Base-by-base conservation (phyloP, 2,797 vertebrate species). In the Lates japonicus region DNA sequence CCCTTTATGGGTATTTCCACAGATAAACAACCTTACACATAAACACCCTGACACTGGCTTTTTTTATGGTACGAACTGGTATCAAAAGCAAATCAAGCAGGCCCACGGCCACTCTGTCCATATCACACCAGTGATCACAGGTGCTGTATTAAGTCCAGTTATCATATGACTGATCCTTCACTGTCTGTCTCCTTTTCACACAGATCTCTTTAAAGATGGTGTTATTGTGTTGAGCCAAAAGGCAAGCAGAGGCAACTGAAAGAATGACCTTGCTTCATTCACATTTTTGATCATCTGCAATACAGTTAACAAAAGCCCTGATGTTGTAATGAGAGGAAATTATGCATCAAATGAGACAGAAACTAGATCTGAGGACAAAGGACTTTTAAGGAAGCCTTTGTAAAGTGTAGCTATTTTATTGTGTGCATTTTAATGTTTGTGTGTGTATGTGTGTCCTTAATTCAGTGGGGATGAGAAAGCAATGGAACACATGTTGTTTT, bases 1-100 rank as follows among this genome's bases (percentile, higher is more conserved):
- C 85, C 88, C 84, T 65, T 3, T 1, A 7, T 17, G 82, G 83
- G 83, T 86, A 72, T 89, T 91, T 84, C 87, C 83, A 81, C 55
- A 54, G 62, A 78, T 67, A 67, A 81, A 82, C 63, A 87, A 62
- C 1, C 17, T 7, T 22, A 16, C 57, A 60, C 17, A 58, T 51
- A 64, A 69, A 84, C 51, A 76, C 42, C 52, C 51, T 29, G 16
- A 66, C 29, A 12, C 16, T 22, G 29, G 20, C 31, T 65, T 66
- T 74, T 72, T 82, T 79, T 85, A 65, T 81, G 64, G 51, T 74
- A 42, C 75, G 20, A 72, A 57, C 10, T 31, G 35, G n/a, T 46
- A 22, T 76, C 37, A 65, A 9, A 68, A 55, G 10, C 25, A 35
- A 31, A 60, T 4, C 41, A 37, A 63, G 39, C n/a, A 35, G 39